Conservation (phyloP, 2,797 vertebrate species). For the Hippopotamyrus pictus region DNA sequence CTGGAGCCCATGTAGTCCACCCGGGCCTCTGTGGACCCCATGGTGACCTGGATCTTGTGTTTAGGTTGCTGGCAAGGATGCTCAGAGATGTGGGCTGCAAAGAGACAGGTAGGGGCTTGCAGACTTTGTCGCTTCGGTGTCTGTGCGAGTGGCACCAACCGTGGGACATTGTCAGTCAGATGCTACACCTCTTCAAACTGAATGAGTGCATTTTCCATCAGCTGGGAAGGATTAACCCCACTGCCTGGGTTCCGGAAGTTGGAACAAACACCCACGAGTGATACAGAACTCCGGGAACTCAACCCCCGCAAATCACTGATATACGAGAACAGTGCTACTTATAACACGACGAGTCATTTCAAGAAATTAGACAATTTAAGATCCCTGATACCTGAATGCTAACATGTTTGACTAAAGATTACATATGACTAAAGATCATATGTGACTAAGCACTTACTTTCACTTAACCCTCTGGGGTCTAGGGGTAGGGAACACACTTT, state of each 20-base stretch:
- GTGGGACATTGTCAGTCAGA: background rate
- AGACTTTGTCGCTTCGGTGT: background rate
- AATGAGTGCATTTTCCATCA: background rate
- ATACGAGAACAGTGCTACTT: background rate
- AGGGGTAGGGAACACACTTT: too few species aligned
- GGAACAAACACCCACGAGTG: conserved; percentile 6
- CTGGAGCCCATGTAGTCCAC: conserved; percentile 99
- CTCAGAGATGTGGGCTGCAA: conserved; percentile 91
- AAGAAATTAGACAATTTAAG: background rate
- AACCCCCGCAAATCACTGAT: conserved; percentile 4
- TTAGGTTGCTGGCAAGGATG: conserved; percentile 96
- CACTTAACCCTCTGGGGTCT: background rate
- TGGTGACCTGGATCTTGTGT: conserved; percentile 96
- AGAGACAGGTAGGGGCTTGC: background rate
- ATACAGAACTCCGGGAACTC: conserved; percentile 8
- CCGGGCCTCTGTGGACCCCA: conserved; percentile 96
- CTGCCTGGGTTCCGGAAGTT: background rate
- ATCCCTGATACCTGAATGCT: background rate
- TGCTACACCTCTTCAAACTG: background rate
- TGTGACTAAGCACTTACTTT: background rate
- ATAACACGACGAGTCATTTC: background rate
- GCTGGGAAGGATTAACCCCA: background rate
- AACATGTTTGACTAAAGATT: background rate
- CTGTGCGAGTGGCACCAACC: background rate
- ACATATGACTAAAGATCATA: background rate